Conservation (phyloP, 1,140 invertebrate species). For the Campoletis sonorensis region DNA sequence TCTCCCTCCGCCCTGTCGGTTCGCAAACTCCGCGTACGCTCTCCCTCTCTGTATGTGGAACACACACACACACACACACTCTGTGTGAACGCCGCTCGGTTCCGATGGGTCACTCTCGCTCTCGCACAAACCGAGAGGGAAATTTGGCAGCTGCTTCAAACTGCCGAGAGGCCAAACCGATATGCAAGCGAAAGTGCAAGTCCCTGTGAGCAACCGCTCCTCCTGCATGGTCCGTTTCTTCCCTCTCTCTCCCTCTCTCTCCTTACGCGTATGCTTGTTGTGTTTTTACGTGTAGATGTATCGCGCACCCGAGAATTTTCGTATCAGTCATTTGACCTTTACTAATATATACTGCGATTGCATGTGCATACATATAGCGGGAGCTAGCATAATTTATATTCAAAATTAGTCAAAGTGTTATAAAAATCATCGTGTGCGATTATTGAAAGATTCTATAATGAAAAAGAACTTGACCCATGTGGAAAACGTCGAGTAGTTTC, state of each 20-base stretch:
- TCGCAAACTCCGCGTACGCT: conserved; percentile 8
- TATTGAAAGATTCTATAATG: no score
- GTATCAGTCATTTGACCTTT: no score
- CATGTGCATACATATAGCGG: no score
- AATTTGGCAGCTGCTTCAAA: conserved; percentile 76
- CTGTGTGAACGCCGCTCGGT: conserved; percentile 68
- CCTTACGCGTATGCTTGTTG: neutral
- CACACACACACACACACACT: conserved; percentile 6
- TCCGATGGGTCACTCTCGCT: conserved; percentile 76
- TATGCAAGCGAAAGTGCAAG: conserved; percentile 65
- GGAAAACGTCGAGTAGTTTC: no score
- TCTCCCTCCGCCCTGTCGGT: neutral
- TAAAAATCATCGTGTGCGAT: no score
- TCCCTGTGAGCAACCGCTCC: conserved; percentile 39
- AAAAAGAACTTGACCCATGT: no score
- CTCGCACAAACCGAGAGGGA: conserved; percentile 72
- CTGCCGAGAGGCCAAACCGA: conserved; percentile 62
- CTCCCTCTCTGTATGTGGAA: neutral
- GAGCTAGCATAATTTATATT: no score
- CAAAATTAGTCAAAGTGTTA: no score
- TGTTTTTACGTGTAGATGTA: neutral
- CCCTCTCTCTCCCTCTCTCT: no score
- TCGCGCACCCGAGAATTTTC: neutral
- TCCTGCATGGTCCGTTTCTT: conserved; percentile 4
- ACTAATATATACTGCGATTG: no score